Conservation (phyloP, 2,888 invertebrate species). For the Apodemia duryi region DNA sequence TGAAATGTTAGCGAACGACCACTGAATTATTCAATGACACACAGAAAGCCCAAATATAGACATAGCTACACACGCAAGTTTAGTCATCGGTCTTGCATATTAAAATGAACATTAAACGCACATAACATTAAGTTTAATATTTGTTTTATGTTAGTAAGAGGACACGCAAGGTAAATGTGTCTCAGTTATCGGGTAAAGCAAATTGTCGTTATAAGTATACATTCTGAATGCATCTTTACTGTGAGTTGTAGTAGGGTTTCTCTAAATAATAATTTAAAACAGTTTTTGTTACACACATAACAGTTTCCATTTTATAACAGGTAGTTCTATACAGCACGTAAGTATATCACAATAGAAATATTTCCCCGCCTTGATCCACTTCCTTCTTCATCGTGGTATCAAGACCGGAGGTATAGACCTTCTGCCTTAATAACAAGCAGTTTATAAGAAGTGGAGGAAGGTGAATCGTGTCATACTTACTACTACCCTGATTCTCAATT, state of each 20-base stretch:
- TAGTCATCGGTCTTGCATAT: conserved; percentile 43
- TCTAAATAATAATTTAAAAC: neutral
- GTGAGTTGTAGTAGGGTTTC: neutral
- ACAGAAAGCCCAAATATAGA: conserved; percentile 75
- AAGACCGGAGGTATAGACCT: too few relatives aligned
- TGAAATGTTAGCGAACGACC: conserved; percentile 73
- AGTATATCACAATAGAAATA: too few relatives aligned
- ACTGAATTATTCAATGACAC: conserved; percentile 77
- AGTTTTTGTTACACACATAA: too few relatives aligned
- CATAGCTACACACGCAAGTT: conserved; percentile 56
- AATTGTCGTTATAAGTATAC: conserved; percentile 68
- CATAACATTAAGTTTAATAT: conserved; percentile 55
- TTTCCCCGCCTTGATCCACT: too few relatives aligned
- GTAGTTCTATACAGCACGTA: too few relatives aligned
- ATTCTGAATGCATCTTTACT: conserved; percentile 64
- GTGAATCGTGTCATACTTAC: too few relatives aligned
- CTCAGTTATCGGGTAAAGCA: conserved; percentile 61
- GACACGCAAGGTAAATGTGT: conserved; percentile 72
- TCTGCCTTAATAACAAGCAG: too few relatives aligned
- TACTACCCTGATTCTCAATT: too few relatives aligned
- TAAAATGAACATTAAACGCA: conserved; percentile 52
- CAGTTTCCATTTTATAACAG: too few relatives aligned
- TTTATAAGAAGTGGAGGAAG: too few relatives aligned
- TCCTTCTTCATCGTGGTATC: too few relatives aligned
- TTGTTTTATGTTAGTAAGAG: conserved; percentile 53